Conservation (phyloP, 2,888 invertebrate species). For the Hydriomena furcata region DNA sequence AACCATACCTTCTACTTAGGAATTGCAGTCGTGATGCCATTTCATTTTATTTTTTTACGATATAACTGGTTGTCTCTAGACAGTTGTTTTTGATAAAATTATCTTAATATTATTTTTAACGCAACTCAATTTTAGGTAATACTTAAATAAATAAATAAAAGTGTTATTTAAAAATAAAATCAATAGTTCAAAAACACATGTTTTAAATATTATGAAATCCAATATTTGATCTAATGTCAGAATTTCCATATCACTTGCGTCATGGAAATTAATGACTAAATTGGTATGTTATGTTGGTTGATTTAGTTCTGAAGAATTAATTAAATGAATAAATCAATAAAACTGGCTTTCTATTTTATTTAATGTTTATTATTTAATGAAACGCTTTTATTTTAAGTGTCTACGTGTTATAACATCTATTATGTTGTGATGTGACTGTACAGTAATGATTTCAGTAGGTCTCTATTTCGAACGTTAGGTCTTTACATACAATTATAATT, state of each 20-base stretch:
- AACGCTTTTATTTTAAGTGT: background rate
- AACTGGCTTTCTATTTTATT: conserved; percentile 16
- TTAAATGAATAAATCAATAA: conserved; percentile 18
- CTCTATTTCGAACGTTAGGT: too few relatives aligned
- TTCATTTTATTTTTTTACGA: too few relatives aligned
- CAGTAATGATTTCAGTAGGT: conserved; percentile 6
- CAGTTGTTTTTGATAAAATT: too few relatives aligned
- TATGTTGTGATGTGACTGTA: conserved; percentile 1
- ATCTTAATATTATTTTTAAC: too few relatives aligned
- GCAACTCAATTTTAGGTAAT: too few relatives aligned
- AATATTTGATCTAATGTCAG: conserved; percentile 23
- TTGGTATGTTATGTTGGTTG: conserved; percentile 19
- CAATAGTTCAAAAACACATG: background rate
- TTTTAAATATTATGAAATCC: conserved; percentile 11
- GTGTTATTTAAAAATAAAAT: background rate
- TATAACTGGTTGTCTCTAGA: too few relatives aligned
- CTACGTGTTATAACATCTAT: conserved; percentile 1
- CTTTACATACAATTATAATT: too few relatives aligned
- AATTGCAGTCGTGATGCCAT: too few relatives aligned
- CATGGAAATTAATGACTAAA: conserved; percentile 16
- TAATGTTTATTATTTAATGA: conserved; percentile 7
- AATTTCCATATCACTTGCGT: conserved; percentile 26
- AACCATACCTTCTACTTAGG: too few relatives aligned
- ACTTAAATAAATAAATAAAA: too few relatives aligned
- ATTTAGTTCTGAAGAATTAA: conserved; percentile 9